A percentile compares a stretch with the other conserved stretches of the same genome.
Conservation (phyloP, 2,888 invertebrate genomes). For the Troides aeacus region DNA sequence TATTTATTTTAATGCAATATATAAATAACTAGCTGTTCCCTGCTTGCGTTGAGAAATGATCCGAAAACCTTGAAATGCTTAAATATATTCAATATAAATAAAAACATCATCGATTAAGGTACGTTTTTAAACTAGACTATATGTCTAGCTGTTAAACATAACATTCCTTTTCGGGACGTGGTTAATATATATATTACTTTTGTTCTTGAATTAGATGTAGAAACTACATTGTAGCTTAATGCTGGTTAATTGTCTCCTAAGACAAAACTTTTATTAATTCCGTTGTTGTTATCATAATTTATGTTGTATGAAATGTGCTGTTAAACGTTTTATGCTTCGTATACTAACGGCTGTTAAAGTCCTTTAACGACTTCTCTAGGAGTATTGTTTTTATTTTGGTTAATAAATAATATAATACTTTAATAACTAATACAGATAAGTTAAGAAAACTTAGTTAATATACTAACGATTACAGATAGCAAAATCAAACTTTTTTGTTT, state of each 20-base stretch:
- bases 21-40: too few species aligned
- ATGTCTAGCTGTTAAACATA: too few species aligned
- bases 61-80: too few species aligned
- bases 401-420: not conserved
- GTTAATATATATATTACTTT: not conserved
- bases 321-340: not conserved
- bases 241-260: not conserved
- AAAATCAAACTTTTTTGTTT: too few species aligned
- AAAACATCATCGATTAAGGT: too few species aligned
- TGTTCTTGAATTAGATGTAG: not conserved
- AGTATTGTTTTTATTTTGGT: not conserved
- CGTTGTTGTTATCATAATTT: not conserved
- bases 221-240: not conserved
- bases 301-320: conserved; percentile 2
- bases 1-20: too few species aligned
- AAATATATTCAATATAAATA: too few species aligned
- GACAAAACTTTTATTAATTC: not conserved
- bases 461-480: too few species aligned
- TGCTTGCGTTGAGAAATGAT: too few species aligned
- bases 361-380: not conserved
- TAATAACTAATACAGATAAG: not conserved
- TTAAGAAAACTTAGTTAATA: too few species aligned
- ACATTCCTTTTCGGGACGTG: too few species aligned
- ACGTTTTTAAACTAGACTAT: too few species aligned
- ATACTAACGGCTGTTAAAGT: not conserved